Evolutionary conservation across 2,888 invertebrate genomes (phyloP).

Genomic region (Clanis bilineata): DNA sequence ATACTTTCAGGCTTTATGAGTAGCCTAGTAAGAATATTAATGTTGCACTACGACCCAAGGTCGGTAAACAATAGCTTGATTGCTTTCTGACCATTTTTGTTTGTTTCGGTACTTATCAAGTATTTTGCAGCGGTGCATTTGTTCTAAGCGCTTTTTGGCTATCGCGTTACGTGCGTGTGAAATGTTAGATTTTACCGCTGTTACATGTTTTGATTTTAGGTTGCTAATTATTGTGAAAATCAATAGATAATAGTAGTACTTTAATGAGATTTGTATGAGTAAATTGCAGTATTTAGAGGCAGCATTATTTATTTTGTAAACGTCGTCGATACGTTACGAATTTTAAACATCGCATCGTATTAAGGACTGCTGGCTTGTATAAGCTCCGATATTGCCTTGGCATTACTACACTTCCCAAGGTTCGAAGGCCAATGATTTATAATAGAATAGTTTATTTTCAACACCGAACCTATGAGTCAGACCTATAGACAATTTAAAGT

Average conservation of each 20-base stretch:
- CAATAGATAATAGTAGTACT: background rate
- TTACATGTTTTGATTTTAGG: background rate
- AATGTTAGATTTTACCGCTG: background rate
- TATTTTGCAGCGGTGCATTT: conserved; percentile 19
- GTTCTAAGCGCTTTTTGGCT: conserved; percentile 9
- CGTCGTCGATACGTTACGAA: too few relatives aligned
- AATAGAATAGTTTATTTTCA: background rate
- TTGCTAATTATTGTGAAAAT: background rate
- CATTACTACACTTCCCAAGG: background rate
- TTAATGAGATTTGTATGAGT: background rate
- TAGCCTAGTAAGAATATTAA: conserved; percentile 62
- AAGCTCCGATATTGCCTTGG: background rate
- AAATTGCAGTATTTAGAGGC: background rate
- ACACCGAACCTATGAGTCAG: background rate
- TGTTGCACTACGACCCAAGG: conserved; percentile 54
- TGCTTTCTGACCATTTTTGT: conserved; percentile 59
- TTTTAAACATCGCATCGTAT: too few relatives aligned
- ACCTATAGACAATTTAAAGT: conserved; percentile 11
- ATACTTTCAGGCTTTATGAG: conserved; percentile 54
- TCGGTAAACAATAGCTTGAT: conserved; percentile 62
- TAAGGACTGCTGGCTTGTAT: background rate
- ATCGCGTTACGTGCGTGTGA: background rate
- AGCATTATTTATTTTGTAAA: background rate
- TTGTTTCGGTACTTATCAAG: conserved; percentile 30
- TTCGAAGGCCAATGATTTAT: background rate